Conservation (phyloP, 2,888 invertebrate species). For the Allygus modestus region DNA sequence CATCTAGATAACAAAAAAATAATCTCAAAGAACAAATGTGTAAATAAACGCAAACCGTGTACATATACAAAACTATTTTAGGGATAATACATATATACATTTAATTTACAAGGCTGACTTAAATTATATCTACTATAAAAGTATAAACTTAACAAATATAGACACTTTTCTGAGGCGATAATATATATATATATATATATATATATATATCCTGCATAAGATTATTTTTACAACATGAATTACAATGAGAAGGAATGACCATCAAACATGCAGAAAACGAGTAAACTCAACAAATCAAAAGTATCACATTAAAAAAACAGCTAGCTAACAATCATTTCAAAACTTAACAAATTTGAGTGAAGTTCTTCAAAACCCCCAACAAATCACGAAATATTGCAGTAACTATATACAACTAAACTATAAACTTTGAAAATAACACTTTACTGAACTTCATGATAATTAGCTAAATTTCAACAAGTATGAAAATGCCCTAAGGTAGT, state of each 20-base stretch:
- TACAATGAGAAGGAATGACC: neutral
- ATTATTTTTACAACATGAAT: slow-evolving; percentile 7
- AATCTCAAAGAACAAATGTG: neutral
- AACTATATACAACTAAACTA: slow-evolving; percentile 19
- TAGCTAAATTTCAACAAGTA: neutral
- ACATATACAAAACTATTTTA: slow-evolving; percentile 9
- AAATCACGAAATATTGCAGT: slow-evolving; percentile 46
- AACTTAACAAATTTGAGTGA: neutral
- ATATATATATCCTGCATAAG: neutral
- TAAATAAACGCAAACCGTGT: neutral
- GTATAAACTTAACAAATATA: slow-evolving; percentile 57
- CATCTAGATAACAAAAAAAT: neutral
- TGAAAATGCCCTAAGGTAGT: neutral
- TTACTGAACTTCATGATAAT: neutral
- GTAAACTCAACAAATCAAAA: slow-evolving; percentile 22
- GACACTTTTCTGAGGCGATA: slow-evolving; percentile 9
- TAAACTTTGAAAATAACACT: neutral
- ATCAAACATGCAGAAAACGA: neutral
- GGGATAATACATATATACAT: slow-evolving; percentile 46
- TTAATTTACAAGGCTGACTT: slow-evolving; percentile 25
- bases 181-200: neutral
- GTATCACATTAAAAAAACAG: slow-evolving; percentile 17
- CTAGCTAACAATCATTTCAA: neutral
- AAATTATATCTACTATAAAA: slow-evolving; percentile 47
- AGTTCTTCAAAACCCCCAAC: slow-evolving; percentile 24